Percentiles rank a stretch among this genome's conserved stretches.
Conservation (phyloP, 2,797 vertebrate genomes). For the Phataginus tricuspis region DNA sequence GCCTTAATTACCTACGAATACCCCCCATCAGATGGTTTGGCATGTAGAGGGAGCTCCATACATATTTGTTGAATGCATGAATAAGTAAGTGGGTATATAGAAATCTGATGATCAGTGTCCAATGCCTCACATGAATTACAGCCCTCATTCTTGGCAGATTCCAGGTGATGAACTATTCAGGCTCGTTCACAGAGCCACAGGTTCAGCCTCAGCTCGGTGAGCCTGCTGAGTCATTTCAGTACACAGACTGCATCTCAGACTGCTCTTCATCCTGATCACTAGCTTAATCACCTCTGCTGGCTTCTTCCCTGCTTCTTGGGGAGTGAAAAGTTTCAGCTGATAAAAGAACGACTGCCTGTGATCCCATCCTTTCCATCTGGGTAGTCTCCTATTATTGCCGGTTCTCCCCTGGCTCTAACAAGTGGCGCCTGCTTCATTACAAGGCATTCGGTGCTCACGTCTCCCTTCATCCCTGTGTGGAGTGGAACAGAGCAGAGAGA, state of each 20-base stretch:
- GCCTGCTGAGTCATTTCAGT: conserved; percentile 23
- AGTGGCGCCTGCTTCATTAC: conserved; percentile 71
- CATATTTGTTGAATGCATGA: background rate
- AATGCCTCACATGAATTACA: conserved; percentile 17
- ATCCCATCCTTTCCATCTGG: conserved; percentile 63
- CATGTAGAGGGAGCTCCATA: background rate
- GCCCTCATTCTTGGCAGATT: conserved; percentile 30
- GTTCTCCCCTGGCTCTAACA: conserved; percentile 62
- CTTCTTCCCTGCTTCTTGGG: conserved; percentile 70
- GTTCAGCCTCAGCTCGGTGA: background rate
- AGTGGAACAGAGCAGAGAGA: conserved; percentile 44
- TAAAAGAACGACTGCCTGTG: conserved; percentile 63
- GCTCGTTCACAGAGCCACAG: conserved; percentile 32
- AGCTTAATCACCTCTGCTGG: conserved; percentile 72
- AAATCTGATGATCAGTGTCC: background rate
- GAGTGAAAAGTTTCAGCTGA: conserved; percentile 64
- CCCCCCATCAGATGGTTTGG: background rate
- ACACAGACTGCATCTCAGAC: conserved; percentile 24
- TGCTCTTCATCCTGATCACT: conserved; percentile 44
- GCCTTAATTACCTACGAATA: background rate
- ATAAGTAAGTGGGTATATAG: background rate
- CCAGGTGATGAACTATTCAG: conserved; percentile 4
- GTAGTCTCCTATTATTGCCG: conserved; percentile 38
- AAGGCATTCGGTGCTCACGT: conserved; percentile 37
- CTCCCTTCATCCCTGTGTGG: conserved; percentile 70